Evolutionary conservation across 2,113 vertebrate species (phyloP).

Genomic region (Camelus dromedarius): DNA sequence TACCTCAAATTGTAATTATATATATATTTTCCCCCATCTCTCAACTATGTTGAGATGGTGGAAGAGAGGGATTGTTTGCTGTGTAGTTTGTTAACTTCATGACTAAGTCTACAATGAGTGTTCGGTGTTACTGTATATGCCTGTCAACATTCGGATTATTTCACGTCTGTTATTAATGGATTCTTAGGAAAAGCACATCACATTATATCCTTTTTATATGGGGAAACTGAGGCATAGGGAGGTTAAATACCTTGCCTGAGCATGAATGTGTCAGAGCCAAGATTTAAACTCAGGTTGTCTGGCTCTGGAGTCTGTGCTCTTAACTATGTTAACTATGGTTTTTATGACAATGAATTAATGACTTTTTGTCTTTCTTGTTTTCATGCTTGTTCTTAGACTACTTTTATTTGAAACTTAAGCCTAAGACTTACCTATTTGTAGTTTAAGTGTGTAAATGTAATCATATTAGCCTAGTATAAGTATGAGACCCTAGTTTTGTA

Average conservation of each 20-base stretch:
- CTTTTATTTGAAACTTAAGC: conserved; percentile 24
- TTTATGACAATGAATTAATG: neutral
- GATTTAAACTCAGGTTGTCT: neutral
- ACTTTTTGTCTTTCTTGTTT: neutral
- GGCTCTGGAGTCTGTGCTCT: neutral
- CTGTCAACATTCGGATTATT: neutral
- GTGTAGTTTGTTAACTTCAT: neutral
- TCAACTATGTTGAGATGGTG: neutral
- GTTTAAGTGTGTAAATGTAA: neutral
- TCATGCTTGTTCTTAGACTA: neutral
- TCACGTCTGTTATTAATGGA: neutral
- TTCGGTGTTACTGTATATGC: neutral
- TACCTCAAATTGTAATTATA: neutral
- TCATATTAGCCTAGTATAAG: neutral
- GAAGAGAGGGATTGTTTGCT: neutral
- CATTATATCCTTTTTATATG: neutral
- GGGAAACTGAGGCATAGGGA: neutral
- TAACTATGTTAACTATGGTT: neutral
- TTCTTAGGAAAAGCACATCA: neutral
- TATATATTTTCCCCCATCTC: neutral
- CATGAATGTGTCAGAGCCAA: neutral
- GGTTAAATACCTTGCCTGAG: neutral
- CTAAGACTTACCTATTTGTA: neutral
- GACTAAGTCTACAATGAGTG: neutral
- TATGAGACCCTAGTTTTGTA: neutral